These are phyloP conservation scores for Megathymus violae DNA, from an alignment of 1,140 invertebrate genomes.

Conservation along the genomic window DNA sequence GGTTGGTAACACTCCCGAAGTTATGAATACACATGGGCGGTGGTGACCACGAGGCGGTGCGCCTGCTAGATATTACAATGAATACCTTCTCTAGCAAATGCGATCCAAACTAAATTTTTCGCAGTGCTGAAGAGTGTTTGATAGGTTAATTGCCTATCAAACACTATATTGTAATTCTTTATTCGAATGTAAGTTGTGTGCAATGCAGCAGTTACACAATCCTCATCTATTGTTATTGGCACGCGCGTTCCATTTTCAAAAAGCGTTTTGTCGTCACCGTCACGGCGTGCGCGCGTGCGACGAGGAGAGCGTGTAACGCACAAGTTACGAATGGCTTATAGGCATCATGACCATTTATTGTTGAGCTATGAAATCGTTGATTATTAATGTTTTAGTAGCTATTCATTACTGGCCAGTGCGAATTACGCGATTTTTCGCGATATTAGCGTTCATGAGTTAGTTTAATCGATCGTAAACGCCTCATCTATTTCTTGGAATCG, in stretches of 20 bases:
- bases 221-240: constrained; percentile 46
- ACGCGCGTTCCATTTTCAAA: constrained; percentile 63
- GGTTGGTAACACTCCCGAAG: too few relatives aligned
- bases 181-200: constrained; percentile 31
- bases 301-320: constrained; percentile 54
- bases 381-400: constrained; percentile 32
- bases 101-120: too few relatives aligned
- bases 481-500: background rate
- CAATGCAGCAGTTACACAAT: constrained; percentile 47
- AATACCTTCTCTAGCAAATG: too few relatives aligned
- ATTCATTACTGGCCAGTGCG: background rate
- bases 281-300: constrained; percentile 58
- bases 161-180: constrained; percentile 6
- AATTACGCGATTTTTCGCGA: background rate
- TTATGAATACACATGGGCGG: too few relatives aligned
- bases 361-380: too few relatives aligned
- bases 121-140: too few relatives aligned
- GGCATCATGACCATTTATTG: constrained; percentile 49
- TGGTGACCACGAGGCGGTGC: too few relatives aligned
- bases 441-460: background rate
- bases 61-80: too few relatives aligned
- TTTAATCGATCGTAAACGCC: too few relatives aligned
- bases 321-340: constrained; percentile 38
- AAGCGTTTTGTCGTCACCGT: constrained; percentile 48
- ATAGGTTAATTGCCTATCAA: too few relatives aligned